Evolutionary conservation across 2,797 vertebrate species (phyloP), one percentile per base, ranked within the genome.

Genomic region (Limnodromus scolopaceus): DNA sequence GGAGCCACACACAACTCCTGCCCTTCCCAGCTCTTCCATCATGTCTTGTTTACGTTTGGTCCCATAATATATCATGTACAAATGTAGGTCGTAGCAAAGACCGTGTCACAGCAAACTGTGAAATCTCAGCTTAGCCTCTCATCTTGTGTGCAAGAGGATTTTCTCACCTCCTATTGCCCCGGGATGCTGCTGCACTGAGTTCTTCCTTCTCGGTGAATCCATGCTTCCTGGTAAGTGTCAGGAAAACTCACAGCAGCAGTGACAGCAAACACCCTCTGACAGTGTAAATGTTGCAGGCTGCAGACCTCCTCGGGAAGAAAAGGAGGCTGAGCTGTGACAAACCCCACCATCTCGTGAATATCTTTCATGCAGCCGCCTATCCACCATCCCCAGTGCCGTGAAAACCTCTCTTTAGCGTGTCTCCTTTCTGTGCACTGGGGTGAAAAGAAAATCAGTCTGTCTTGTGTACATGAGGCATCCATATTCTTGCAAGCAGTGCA

Each of bases 31-130:
- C 61, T 23, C 53, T n/a, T 51, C 49, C 82, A 68, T 12, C 79
- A 2, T 0, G 14, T 32, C 60, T 78, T 64, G 57, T n/a, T 88
- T 46, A 5, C 0, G 9, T 88, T 30, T 81, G n/a, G 54, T 64
- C 66, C 79, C 46, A 16, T 23, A 9, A 16, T 25, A 10, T 7
- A 53, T 74, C 87, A 22, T 3, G 17, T 83, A 74, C 2, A 3
- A 65, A 89, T 83, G 80, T 93, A 92, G 75, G 91, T 91, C 92
- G 76, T 4, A 39, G 61, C 80, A 69, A 36, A 84, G 74, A 34
- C 63, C 6, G 1, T 14, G 38, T 17, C 75, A 83, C 77, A 55
- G 61, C 72, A 61, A 45, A 45, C 75, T 75, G 64, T 60, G 87
- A 88, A 77, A 89, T 77, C 77, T 74, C 90, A 84, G 86, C 54